Conservation (phyloP, 2,797 vertebrate genomes). For the Muraenolepis orangiensis region DNA sequence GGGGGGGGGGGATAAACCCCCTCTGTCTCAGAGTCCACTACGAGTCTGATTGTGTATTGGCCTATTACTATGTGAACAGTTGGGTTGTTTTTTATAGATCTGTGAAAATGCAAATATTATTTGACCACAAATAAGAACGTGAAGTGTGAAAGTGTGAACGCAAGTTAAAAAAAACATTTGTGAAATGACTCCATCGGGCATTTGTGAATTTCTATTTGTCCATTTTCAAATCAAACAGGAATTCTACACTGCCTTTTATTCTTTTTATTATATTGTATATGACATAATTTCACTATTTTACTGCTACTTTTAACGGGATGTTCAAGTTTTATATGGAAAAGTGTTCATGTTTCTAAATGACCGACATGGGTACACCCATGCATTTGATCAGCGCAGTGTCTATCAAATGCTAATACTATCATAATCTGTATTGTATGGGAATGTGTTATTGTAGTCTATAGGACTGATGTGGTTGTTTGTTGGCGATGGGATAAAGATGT, state of each 20-base stretch:
- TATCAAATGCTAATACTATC: neutral
- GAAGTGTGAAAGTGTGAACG: neutral
- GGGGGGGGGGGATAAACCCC: neutral
- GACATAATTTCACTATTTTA: neutral
- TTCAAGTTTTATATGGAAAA: no score
- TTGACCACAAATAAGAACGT: neutral
- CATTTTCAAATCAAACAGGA: neutral
- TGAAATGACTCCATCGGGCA: neutral
- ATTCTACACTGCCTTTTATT: neutral
- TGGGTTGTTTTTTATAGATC: neutral
- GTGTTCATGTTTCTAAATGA: no score
- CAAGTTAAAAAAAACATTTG: neutral
- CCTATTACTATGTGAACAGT: neutral
- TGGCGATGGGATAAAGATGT: no score
- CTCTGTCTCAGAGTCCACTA: neutral
- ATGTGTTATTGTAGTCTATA: neutral
- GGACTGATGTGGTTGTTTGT: no score
- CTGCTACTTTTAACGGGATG: neutral
- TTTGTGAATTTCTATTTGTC: neutral
- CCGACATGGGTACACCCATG: neutral
- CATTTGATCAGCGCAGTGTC: neutral
- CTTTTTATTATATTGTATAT: neutral
- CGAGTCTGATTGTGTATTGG: neutral
- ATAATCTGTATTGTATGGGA: neutral
- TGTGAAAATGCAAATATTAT: neutral